A percentile compares a stretch with the other conserved stretches of the same genome.
phyloP scores from a whole-genome alignment of 1,140 invertebrate genomes.

The Himalopsyche phryganea region DNA sequence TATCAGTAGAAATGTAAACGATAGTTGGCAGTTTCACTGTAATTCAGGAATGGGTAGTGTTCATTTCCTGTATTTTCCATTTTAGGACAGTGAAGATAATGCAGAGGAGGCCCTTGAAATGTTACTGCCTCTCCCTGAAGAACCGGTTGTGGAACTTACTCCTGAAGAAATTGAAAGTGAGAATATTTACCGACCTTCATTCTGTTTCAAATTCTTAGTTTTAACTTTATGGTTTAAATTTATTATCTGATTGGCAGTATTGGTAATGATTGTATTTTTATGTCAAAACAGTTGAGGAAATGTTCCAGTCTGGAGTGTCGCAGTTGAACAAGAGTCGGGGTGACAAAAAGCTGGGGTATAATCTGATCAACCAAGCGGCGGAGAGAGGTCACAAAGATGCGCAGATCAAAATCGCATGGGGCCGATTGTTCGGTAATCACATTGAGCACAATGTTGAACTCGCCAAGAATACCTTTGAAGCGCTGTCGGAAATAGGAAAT shows the following conservation, averaged over 20 bases:
- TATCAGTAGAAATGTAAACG: too few species aligned
- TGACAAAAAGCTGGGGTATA: constrained; percentile 63
- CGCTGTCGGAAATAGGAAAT: constrained; percentile 71
- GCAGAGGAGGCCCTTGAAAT: constrained; percentile 44
- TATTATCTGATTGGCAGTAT: too few species aligned
- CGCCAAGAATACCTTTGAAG: constrained; percentile 75
- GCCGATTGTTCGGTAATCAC: constrained; percentile 75
- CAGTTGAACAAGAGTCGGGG: constrained; percentile 62
- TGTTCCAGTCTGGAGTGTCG: constrained; percentile 63
- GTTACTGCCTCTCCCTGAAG: constrained; percentile 46
- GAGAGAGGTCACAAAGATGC: constrained; percentile 76
- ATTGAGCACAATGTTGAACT: constrained; percentile 70
- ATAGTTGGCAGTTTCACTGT: too few species aligned
- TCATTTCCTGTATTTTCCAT: constrained; percentile 20
- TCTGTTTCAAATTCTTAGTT: not conserved
- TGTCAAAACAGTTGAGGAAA: constrained; percentile 54
- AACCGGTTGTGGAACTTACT: constrained; percentile 51
- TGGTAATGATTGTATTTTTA: too few species aligned
- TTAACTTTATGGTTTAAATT: too few species aligned
- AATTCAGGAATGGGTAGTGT: too few species aligned
- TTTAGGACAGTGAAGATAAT: constrained; percentile 46
- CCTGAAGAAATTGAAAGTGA: constrained; percentile 60
- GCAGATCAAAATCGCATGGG: constrained; percentile 81
- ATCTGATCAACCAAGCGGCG: constrained; percentile 69
- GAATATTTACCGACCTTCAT: constrained; percentile 13